Percentiles rank a stretch among this genome's conserved stretches.
Evolutionary conservation across 2,113 vertebrate species (phyloP).

Genomic region (Thamnophis sirtalis): DNA sequence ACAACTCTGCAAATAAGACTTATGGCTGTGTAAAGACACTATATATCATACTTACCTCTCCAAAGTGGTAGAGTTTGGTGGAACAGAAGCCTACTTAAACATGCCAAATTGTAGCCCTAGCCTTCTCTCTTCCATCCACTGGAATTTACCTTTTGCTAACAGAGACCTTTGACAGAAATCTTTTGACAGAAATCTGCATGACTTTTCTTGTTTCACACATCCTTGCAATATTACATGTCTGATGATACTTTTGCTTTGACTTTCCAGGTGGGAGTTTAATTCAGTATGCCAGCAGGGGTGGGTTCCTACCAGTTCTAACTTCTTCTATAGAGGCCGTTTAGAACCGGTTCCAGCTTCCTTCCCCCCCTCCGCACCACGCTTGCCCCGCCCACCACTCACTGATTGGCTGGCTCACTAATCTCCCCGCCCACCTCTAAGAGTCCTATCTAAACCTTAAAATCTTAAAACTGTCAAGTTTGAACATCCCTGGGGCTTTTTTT

Average conservation of each 20-base stretch:
- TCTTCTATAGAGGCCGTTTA: too few species aligned
- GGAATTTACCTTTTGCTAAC: not conserved
- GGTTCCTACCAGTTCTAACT: too few species aligned
- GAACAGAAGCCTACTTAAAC: not conserved
- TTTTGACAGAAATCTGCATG: not conserved
- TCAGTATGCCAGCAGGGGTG: conserved; percentile 20
- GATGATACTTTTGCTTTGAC: not conserved
- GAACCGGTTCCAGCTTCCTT: too few species aligned
- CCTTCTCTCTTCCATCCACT: not conserved
- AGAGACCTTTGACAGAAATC: not conserved
- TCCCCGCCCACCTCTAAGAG: too few species aligned
- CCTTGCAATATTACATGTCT: not conserved
- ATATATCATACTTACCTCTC: too few species aligned
- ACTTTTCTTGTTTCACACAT: conserved; percentile 8
- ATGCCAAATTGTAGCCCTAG: not conserved
- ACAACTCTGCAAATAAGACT: not conserved
- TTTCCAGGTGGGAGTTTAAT: conserved; percentile 17
- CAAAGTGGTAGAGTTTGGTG: not conserved
- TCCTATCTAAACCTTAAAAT: too few species aligned
- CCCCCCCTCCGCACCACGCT: too few species aligned
- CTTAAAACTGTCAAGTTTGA: too few species aligned
- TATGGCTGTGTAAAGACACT: not conserved
- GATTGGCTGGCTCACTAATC: too few species aligned
- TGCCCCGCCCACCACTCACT: too few species aligned
- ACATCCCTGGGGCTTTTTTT: too few species aligned